phyloP scores from a whole-genome alignment of 2,888 invertebrate genomes.

The Pseudococcus jackbeardsleyi region DNA sequence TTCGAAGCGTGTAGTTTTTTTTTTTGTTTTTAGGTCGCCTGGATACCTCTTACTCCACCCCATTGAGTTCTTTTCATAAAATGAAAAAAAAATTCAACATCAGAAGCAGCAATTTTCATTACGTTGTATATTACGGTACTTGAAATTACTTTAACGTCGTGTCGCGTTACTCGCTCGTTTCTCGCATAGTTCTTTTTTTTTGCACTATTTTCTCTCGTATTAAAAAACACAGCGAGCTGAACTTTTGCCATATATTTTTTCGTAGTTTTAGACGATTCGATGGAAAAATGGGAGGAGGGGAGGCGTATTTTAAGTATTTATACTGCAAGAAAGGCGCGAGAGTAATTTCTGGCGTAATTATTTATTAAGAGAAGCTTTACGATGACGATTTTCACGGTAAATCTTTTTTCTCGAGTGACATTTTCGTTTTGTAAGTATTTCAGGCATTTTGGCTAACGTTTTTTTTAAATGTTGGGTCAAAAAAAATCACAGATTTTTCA shows the following conservation, averaged over 20 bases:
- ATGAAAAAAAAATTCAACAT: background rate
- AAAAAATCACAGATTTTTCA: too few species aligned
- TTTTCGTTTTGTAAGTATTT: too few species aligned
- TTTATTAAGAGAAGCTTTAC: background rate
- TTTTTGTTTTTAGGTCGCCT: conserved; percentile 23
- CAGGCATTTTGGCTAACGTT: too few species aligned
- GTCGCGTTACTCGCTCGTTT: background rate
- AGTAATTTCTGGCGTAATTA: conserved; percentile 1
- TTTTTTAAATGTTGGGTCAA: too few species aligned
- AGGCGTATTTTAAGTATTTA: background rate
- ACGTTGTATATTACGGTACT: background rate
- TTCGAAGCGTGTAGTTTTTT: background rate
- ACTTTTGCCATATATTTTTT: conserved; percentile 34
- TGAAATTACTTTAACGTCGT: conserved; percentile 15
- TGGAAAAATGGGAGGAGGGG: background rate
- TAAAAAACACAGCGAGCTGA: conserved; percentile 5
- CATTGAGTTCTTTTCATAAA: background rate
- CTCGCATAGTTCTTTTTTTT: background rate
- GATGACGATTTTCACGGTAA: background rate
- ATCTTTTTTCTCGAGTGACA: too few species aligned
- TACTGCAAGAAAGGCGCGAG: background rate
- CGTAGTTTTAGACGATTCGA: background rate
- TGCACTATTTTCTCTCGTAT: background rate
- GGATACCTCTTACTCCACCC: background rate
- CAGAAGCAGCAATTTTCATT: conserved; percentile 5